A percentile compares a stretch with the other conserved stretches of the same genome.
Conservation (phyloP, 2,888 invertebrate genomes). For the Melanostoma scalare region DNA sequence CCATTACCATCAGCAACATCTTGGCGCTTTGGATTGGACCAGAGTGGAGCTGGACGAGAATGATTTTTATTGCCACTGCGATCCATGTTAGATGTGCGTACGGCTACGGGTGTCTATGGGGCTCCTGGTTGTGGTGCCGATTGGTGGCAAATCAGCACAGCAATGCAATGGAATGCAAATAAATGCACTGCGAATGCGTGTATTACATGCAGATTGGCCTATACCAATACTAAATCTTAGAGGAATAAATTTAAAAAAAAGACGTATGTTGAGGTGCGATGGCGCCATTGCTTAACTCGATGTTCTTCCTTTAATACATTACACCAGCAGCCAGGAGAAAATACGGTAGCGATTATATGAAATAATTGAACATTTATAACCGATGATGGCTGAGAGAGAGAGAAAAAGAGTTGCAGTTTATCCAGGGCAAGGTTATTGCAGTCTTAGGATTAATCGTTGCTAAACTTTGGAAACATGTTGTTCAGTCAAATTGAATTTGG, state of each 20-base stretch:
- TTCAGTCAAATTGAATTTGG: no score
- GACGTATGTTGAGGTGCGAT: constrained; percentile 25
- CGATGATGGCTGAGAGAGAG: not conserved
- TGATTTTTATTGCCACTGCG: constrained; percentile 73
- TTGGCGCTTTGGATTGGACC: constrained; percentile 18
- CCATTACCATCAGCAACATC: constrained; percentile 27
- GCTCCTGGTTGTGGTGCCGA: constrained; percentile 47
- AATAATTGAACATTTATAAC: no score
- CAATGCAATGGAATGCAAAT: constrained; percentile 69
- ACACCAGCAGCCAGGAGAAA: not conserved
- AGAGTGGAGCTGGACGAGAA: constrained; percentile 42
- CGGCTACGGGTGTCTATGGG: constrained; percentile 69
- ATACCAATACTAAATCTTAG: constrained; percentile 60
- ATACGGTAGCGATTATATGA: constrained; percentile 22
- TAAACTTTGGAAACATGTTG: no score
- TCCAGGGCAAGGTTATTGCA: no score
- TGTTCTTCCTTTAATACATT: constrained; percentile 4
- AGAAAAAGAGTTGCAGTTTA: no score
- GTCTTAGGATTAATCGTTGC: no score
- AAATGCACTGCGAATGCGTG: constrained; percentile 70
- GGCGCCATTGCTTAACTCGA: constrained; percentile 5
- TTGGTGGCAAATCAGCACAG: constrained; percentile 64
- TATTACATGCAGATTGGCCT: constrained; percentile 57
- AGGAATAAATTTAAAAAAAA: constrained; percentile 23
- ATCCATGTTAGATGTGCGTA: constrained; percentile 72